Conservation (phyloP, 64 coral and sea anemone species). For the Exaiptasia diaphana region DNA sequence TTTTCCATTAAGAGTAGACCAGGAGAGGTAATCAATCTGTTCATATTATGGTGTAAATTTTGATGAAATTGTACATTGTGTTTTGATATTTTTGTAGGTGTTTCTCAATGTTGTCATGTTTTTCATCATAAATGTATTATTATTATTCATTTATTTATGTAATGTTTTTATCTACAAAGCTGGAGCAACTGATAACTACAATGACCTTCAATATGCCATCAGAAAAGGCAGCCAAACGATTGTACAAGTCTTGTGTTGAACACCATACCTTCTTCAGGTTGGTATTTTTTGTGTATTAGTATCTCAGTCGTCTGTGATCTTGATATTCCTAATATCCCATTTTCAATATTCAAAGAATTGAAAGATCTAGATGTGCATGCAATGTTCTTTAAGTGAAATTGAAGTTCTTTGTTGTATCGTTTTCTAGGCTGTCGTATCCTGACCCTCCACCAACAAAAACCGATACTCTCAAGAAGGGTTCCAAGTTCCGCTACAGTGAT, state of each 20-base stretch:
- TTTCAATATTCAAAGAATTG: not conserved
- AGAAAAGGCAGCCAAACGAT: slow-evolving; percentile 83
- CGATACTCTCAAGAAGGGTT: slow-evolving; percentile 73
- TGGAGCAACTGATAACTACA: slow-evolving; percentile 73
- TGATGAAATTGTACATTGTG: no score
- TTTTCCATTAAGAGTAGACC: slow-evolving; percentile 81
- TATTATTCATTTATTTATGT: not conserved
- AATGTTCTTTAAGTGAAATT: not conserved
- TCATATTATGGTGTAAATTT: no score
- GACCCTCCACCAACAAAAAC: slow-evolving; percentile 80
- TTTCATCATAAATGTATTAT: not conserved
- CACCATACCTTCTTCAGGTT: slow-evolving; percentile 99
- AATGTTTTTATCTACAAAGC: slow-evolving; percentile 10
- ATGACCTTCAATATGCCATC: slow-evolving; percentile 80
- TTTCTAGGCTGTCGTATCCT: slow-evolving; percentile 65
- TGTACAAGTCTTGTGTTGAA: slow-evolving; percentile 96
- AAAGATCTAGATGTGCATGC: not conserved
- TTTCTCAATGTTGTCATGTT: not conserved
- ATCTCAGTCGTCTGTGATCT: not conserved
- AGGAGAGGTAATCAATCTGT: slow-evolving; percentile 66
- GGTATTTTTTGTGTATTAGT: not conserved
- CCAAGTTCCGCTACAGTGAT: slow-evolving; percentile 96
- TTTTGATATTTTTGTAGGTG: not conserved
- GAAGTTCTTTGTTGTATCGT: not conserved
- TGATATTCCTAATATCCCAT: not conserved